These are phyloP conservation scores for Geotrupes spiniger DNA, from an alignment of 2,888 invertebrate species.

Conservation along the genomic window DNA sequence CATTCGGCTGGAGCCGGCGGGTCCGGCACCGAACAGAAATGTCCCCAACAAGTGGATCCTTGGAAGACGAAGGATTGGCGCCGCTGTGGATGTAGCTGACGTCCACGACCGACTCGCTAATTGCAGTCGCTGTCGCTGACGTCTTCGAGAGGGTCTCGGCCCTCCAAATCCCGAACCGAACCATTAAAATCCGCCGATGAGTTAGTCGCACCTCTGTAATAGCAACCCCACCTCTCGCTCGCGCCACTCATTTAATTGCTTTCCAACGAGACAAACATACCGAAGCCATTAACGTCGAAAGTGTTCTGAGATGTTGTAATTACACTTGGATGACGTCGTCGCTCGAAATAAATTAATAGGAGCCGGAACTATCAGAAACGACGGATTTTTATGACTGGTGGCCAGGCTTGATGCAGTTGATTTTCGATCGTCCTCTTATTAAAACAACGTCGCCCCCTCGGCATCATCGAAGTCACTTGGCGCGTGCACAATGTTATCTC, in stretches of 20 bases:
- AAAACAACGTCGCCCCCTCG: not conserved
- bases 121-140: constrained; percentile 33
- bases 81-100: constrained; percentile 28
- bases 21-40: constrained; percentile 20
- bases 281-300: too few relatives aligned
- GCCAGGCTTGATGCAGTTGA: too few relatives aligned
- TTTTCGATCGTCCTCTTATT: too few relatives aligned
- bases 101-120: constrained; percentile 31
- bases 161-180: constrained; percentile 15
- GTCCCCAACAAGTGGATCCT: constrained; percentile 26
- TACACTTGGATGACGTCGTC: too few relatives aligned
- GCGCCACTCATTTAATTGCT: too few relatives aligned
- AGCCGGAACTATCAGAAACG: too few relatives aligned
- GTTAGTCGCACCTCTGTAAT: constrained; percentile 22
- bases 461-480: not conserved
- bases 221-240: constrained; percentile 8
- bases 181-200: constrained; percentile 22
- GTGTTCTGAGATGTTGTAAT: too few relatives aligned
- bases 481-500: constrained; percentile 18
- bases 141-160: constrained; percentile 26
- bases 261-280: too few relatives aligned
- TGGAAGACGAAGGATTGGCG: constrained; percentile 15
- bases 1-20: too few relatives aligned
- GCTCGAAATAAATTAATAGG: too few relatives aligned
- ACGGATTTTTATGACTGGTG: too few relatives aligned